Percentiles rank a stretch among this genome's conserved stretches.
Evolutionary conservation across 2,113 vertebrate genomes (phyloP).

Genomic region (Cheilinus undulatus): DNA sequence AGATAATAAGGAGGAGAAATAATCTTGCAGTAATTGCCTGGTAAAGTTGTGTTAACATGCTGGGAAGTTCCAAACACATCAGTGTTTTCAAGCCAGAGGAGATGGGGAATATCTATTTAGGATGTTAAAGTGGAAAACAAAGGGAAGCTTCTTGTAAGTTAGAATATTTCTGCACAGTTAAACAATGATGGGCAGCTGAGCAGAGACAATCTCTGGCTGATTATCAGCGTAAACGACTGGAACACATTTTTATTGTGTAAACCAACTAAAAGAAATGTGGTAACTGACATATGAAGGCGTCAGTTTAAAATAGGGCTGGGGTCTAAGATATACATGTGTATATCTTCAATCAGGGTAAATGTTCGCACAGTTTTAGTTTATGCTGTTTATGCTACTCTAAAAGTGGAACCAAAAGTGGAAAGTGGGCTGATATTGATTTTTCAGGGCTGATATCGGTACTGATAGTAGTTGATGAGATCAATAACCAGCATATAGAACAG

Average conservation of each 20-base stretch:
- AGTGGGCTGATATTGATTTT: too few relatives aligned
- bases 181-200: neutral
- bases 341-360: too few relatives aligned
- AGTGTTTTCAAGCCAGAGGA: constrained; percentile 66
- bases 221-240: too few relatives aligned
- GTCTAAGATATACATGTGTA: too few relatives aligned
- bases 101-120: constrained; percentile 48
- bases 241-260: neutral
- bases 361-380: too few relatives aligned
- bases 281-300: neutral
- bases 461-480: too few relatives aligned
- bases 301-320: too few relatives aligned
- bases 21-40: constrained; percentile 70
- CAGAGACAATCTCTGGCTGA: too few relatives aligned
- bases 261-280: neutral
- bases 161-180: neutral
- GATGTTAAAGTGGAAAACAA: constrained; percentile 42
- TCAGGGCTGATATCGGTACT: too few relatives aligned
- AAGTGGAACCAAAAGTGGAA: too few relatives aligned
- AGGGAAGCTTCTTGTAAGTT: neutral
- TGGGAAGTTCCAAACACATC: constrained; percentile 75
- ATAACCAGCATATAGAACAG: too few relatives aligned
- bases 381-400: too few relatives aligned
- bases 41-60: constrained; percentile 73
- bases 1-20: constrained; percentile 75